Evolutionary conservation across 2,888 invertebrate species (phyloP), one percentile per base, ranked within the genome.

Genomic region (Pelosia muscerda): DNA sequence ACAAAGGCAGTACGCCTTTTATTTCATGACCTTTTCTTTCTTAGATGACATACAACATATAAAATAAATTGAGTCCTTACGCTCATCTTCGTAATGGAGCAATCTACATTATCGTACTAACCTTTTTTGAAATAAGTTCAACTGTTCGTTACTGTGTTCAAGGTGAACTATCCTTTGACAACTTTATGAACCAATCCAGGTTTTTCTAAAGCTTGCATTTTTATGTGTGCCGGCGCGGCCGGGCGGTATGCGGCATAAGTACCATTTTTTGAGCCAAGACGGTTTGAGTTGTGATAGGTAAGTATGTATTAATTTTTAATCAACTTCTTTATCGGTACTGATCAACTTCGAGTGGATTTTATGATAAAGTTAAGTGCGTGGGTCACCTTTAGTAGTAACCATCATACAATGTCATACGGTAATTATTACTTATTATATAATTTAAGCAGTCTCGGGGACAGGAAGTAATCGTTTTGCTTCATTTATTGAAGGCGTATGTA

Each of bases 391-490:
- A 64, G 10, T 58, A 72, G 63, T 63, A 69, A 73, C 70, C 69
- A 74, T 73, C 69, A 74, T 73, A 76, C 69, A 71, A 71, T 67
- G 64, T 68, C 73, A 68, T 73, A 66, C 63, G 66, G 70, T 76
- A 81, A 82, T 84, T 78, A 81, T 83, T 82, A 60, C 13, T 22
- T 55, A 49, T 58, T 58, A 69, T 69, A 75, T 76, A 81, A 84
- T 77, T 62, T 67, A 54, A 71, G 66, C 68, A 70, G 75, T 75
- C 75, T 77, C 71, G 72, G 72, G 74, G 73, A 84, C 86, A 81
- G 91, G 91, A 90, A 91, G 90, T 82, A 82, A 86, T 77, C 85
- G 83, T 85, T 91, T 91, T 88, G 89, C 86, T 85, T 86, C 86
- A 86, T 85, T 87, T 84, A 84, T 73, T 77, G 85, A 84, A 87